Conservation (phyloP, 2,113 vertebrate genomes). For the Ophthalmolycus amberensis region DNA sequence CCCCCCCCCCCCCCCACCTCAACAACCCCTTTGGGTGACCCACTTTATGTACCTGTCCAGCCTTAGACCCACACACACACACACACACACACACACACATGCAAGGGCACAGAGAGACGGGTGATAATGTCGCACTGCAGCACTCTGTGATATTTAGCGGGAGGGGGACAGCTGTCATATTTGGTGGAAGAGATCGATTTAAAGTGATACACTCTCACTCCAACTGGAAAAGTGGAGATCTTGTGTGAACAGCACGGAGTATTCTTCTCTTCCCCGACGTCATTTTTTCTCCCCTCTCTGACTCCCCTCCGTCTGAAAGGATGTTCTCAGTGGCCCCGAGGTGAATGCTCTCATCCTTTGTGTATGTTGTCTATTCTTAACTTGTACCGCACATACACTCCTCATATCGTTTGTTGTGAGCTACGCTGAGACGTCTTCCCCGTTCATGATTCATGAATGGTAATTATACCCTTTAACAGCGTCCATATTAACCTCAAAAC, state of each 20-base stretch:
- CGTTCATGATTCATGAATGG: constrained; percentile 2
- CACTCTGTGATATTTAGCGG: constrained; percentile 4
- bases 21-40: constrained; percentile 49
- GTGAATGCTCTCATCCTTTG: constrained; percentile 55
- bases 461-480: neutral
- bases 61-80: constrained; percentile 1
- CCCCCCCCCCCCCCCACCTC: neutral
- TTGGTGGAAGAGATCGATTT: neutral
- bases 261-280: neutral
- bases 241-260: constrained; percentile 2
- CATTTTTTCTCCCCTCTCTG: neutral
- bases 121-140: constrained; percentile 59
- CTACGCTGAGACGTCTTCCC: neutral
- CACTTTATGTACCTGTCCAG: constrained; percentile 56
- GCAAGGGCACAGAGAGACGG: constrained; percentile 28
- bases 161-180: neutral
- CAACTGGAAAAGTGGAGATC: constrained; percentile 40
- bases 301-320: neutral
- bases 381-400: neutral
- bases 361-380: constrained; percentile 50
- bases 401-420: neutral
- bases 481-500: neutral
- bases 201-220: constrained; percentile 13
- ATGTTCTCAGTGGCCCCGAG: constrained; percentile 25
- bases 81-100: neutral